Base-by-base conservation (phyloP, 2,888 invertebrate genomes). In the Sminthurinus aureus region DNA sequence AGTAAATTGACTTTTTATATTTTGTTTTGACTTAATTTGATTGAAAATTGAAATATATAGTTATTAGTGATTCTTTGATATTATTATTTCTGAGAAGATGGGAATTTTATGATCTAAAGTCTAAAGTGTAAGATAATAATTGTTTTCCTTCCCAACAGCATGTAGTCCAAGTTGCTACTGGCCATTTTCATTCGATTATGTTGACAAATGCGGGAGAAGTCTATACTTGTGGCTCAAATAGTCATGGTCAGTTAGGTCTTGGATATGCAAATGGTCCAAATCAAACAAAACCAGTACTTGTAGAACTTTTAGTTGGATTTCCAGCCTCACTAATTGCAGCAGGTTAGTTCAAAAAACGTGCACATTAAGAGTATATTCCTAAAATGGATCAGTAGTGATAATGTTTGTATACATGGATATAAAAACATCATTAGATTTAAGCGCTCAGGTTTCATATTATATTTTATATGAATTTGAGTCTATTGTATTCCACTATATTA, bases 211-310 rank as follows among this genome's bases (percentile, higher is more conserved):
- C 93, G 91, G 97, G 97, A 71, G 95, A 95, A 89, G 90, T 97
- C n/a, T 95, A 94, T 90, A 90, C 95, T 0, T 97, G 96, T 96
- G 97, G 97, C 74, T 93, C 94, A 66, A 97, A 97, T 89, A 92
- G 92, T 83, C 93, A 93, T 89, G 96, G 97, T 0, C 96, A 97
- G 89, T 92, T 96, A 85, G 97, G 97, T 9, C 90, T 95, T 77
- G 95, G 95, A n/a, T 91, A 91, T 24, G 91, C 92, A 84, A 91
- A 93, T 22, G 91, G 91, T 80, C 92, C 93, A 90, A 90, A 91
- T 81, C 89, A 90, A 71, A 85, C 86, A 6, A 92, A 91, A 84
- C 96, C 96, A 4, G 92, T 91, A 86, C 91, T 92, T 73, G 92
- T 97, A 66, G 91, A 91, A 51, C 93, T 94, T 24, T 90, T 97